Evolutionary conservation across 2,113 vertebrate species (phyloP), one percentile per base, ranked within the genome.

Genomic region (Pseudorectes ferrugineus): DNA sequence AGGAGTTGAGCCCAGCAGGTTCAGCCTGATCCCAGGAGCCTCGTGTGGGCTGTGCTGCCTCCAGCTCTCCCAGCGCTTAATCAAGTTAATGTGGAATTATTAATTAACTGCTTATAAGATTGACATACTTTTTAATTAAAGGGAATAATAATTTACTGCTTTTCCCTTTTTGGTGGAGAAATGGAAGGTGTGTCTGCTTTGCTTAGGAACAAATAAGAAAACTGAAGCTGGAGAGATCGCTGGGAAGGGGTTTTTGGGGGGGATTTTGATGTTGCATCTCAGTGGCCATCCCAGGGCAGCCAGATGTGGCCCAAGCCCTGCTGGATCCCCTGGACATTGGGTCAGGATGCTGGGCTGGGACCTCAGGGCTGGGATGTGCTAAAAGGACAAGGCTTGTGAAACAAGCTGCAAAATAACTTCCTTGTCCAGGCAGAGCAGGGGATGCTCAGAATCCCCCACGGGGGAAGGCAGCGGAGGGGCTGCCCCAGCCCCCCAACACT

Each of bases 41-140:
- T 33, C 0, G 0, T 5, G 31, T 17, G 43, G 2, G 17, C 66
- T 43, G n/a, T 18, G 9, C 40, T 63, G 62, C 86, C 78, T 90
- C 58, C 31, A 26, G 57, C 45, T 48, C 23, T 63, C 58, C 62
- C 31, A 23, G 45, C 2, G 1, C 72, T 77, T 77, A 31, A 81
- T 77, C 68, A 45, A 70, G 33, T 66, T 77, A 66, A 83, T 59
- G 51, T 51, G 89, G 46, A 80, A 84, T 95, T 92, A 74, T 83
- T 92, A 88, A 96, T 94, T 91, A 91, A 55, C 77, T 15, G 18
- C 84, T 92, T 81, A 28, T 31, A n/a, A 74, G 61, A 78, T 35
- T 5, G 35, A 51, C 59, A 40, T 1, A 2, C 57, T 70, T 92
- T 92, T 87, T 87, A 78, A 95, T 87, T 62, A 75, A 84, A 57